These are phyloP conservation scores for Folsomia manolachei DNA, from an alignment of 2,888 invertebrate genomes.

Conservation along the genomic window DNA sequence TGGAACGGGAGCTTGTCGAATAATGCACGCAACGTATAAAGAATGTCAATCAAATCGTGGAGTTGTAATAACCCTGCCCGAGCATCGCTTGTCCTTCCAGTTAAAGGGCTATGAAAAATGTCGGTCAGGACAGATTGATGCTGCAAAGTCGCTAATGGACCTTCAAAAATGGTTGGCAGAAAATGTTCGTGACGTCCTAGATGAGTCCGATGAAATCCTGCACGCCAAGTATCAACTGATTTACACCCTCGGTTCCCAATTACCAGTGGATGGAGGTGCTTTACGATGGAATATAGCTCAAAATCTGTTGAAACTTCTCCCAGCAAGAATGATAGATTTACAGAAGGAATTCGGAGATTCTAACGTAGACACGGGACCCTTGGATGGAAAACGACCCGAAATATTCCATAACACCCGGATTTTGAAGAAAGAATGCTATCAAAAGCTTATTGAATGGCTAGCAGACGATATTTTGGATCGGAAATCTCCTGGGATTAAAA, in stretches of 20 bases:
- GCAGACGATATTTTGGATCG: slow-evolving; percentile 11
- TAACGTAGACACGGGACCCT: background rate
- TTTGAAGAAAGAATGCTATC: background rate
- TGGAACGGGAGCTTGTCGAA: background rate
- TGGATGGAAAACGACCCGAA: slow-evolving; percentile 15
- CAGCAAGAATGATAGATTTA: background rate
- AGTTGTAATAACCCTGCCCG: slow-evolving; percentile 30
- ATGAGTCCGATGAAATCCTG: slow-evolving; percentile 45
- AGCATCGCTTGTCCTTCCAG: slow-evolving; percentile 28
- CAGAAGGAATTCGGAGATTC: background rate
- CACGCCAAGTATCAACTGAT: slow-evolving; percentile 44
- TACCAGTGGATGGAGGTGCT: slow-evolving; percentile 26
- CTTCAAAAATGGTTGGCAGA: slow-evolving; percentile 27
- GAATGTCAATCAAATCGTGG: slow-evolving; percentile 27
- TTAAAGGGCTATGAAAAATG: slow-evolving; percentile 30
- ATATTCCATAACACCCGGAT: slow-evolving; percentile 6
- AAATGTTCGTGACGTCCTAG: slow-evolving; percentile 37
- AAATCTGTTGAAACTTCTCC: slow-evolving; percentile 23
- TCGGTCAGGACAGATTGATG: background rate
- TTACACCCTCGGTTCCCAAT: slow-evolving; percentile 35
- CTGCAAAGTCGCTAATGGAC: slow-evolving; percentile 1
- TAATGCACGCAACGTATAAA: background rate
- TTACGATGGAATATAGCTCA: slow-evolving; percentile 37
- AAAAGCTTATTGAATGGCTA: slow-evolving; percentile 9
- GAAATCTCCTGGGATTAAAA: background rate